phyloP scores from a whole-genome alignment of 2,797 vertebrate genomes.

The Enteromius anoplus region DNA sequence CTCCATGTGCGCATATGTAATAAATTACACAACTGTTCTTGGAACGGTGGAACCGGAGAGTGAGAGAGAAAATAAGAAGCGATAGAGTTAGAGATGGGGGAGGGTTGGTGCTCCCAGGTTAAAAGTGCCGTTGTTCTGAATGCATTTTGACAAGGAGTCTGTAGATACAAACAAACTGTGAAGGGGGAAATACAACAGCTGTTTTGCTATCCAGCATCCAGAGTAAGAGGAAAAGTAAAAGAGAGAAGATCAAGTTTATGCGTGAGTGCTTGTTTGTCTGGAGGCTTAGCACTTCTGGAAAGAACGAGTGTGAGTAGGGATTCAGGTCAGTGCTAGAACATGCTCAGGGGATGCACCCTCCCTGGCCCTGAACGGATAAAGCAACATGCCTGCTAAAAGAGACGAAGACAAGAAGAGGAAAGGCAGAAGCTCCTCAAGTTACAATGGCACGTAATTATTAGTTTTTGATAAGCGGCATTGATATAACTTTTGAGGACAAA shows the following conservation, averaged over 20 bases:
- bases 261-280: constrained; percentile 40
- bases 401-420: neutral
- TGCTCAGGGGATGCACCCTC: constrained; percentile 24
- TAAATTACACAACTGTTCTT: constrained; percentile 22
- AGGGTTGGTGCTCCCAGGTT: constrained; percentile 35
- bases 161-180: constrained; percentile 56
- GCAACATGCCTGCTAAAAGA: constrained; percentile 10
- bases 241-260: constrained; percentile 30
- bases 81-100: constrained; percentile 13
- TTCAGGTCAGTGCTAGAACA: constrained; percentile 52
- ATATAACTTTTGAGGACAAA: constrained; percentile 14
- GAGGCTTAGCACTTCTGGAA: constrained; percentile 51
- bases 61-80: neutral
- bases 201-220: constrained; percentile 47
- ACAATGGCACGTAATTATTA: constrained; percentile 23
- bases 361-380: constrained; percentile 21
- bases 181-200: constrained; percentile 52
- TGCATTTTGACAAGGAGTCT: constrained; percentile 54
- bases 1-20: constrained; percentile 10
- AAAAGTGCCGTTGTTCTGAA: constrained; percentile 43
- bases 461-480: constrained; percentile 14
- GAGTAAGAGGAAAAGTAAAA: constrained; percentile 19
- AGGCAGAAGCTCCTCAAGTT: neutral
- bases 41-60: neutral
- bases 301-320: constrained; percentile 38